Evolutionary conservation across 2,888 invertebrate species (phyloP).

Genomic region (Dorcus parallelipipedus): DNA sequence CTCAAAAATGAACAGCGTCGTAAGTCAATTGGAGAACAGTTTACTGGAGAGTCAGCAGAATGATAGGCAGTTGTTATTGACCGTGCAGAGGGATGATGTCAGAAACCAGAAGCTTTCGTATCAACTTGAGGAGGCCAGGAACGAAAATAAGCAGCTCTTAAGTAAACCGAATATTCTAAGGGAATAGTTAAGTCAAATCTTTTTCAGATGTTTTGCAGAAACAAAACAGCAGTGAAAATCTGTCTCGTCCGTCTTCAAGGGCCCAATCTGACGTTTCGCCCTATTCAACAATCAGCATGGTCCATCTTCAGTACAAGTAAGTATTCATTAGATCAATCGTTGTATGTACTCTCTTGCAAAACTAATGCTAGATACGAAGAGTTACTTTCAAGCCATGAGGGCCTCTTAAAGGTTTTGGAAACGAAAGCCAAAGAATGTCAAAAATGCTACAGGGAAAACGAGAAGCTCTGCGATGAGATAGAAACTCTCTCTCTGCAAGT

Average conservation of each 20-base stretch:
- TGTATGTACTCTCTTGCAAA: too few species aligned
- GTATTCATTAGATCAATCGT: too few species aligned
- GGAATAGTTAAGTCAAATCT: background rate
- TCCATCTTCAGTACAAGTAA: conserved; percentile 56
- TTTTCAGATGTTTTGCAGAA: conserved; percentile 35
- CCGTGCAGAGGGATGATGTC: conserved; percentile 30
- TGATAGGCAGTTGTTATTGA: conserved; percentile 34
- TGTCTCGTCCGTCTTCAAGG: conserved; percentile 28
- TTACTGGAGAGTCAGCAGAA: conserved; percentile 31
- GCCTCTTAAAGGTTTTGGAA: conserved; percentile 39
- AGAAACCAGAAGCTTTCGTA: conserved; percentile 30
- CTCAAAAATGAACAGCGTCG: conserved; percentile 22
- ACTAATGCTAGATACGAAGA: conserved; percentile 38
- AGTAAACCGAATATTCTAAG: conserved; percentile 22
- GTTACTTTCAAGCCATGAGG: conserved; percentile 38
- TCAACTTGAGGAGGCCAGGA: conserved; percentile 36
- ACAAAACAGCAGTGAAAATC: conserved; percentile 22
- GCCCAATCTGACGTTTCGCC: conserved; percentile 43
- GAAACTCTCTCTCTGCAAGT: conserved; percentile 28
- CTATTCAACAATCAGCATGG: conserved; percentile 56
- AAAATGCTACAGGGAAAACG: conserved; percentile 37
- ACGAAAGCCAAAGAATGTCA: conserved; percentile 36
- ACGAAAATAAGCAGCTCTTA: conserved; percentile 39
- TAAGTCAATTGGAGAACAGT: conserved; percentile 32
- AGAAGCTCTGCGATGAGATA: conserved; percentile 30